phyloP scores from a whole-genome alignment of 1,140 invertebrate species.

The Rhyacophila brunnea region DNA sequence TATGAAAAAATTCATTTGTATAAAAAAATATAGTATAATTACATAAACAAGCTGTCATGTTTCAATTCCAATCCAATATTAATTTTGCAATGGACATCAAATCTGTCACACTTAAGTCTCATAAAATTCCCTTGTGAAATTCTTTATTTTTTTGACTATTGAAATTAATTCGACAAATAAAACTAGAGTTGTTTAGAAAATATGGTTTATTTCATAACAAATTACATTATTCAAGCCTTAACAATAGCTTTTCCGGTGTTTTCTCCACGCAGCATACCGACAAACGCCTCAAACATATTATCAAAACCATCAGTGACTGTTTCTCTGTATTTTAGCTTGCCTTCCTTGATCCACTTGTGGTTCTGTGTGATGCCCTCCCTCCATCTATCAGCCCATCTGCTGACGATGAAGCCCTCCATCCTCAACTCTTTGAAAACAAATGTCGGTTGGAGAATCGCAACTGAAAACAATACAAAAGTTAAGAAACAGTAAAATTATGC shows the following conservation, averaged over 20 bases:
- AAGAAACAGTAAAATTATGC: slow-evolving; percentile 18
- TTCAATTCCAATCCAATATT: too few species aligned
- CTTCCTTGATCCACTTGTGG: slow-evolving; percentile 56
- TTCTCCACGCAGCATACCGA: slow-evolving; percentile 59
- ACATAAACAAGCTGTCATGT: too few species aligned
- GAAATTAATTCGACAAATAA: too few species aligned
- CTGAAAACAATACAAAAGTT: slow-evolving; percentile 37
- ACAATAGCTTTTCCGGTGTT: slow-evolving; percentile 67
- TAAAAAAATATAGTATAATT: too few species aligned
- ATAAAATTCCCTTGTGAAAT: too few species aligned
- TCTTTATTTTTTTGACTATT: too few species aligned
- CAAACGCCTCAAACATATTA: slow-evolving; percentile 63
- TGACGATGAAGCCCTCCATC: slow-evolving; percentile 62
- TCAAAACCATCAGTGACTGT: slow-evolving; percentile 65
- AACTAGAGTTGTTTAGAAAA: neutral
- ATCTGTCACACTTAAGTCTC: too few species aligned
- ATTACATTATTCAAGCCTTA: slow-evolving; percentile 42
- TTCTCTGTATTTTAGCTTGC: slow-evolving; percentile 62
- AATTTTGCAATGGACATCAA: too few species aligned
- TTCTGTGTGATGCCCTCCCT: slow-evolving; percentile 59
- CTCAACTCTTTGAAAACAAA: slow-evolving; percentile 57
- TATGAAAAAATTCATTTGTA: too few species aligned
- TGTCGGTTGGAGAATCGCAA: slow-evolving; percentile 52
- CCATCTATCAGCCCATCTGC: slow-evolving; percentile 52
- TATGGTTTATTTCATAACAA: neutral